These are phyloP conservation scores for Archocentrus centrarchus DNA, from an alignment of 2,113 vertebrate species.

Conservation along the genomic window DNA sequence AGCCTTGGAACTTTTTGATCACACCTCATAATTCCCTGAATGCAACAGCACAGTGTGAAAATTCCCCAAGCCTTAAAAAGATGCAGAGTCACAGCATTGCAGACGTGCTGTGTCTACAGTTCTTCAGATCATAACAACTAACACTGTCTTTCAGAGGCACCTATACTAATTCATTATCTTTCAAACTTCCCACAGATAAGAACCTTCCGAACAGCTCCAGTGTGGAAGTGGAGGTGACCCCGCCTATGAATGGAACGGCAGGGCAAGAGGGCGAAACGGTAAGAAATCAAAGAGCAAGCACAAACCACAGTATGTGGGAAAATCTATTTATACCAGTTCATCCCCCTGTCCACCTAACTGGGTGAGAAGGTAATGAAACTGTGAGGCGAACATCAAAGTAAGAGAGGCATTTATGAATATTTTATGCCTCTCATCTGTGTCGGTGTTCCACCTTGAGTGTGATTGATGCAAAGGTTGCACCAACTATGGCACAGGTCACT, in stretches of 20 bases:
- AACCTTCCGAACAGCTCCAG: constrained; percentile 91
- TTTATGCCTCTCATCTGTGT: constrained; percentile 38
- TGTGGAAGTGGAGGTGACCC: constrained; percentile 94
- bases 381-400: constrained; percentile 29
- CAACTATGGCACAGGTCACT: constrained; percentile 58
- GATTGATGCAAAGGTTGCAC: constrained; percentile 66
- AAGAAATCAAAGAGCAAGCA: constrained; percentile 75
- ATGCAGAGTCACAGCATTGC: neutral
- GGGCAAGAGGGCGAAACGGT: constrained; percentile 90
- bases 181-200: constrained; percentile 83
- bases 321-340: neutral
- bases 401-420: constrained; percentile 49
- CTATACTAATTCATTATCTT: neutral
- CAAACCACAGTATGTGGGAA: neutral
- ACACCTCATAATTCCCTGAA: neutral
- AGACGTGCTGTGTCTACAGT: accelerated
- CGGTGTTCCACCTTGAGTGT: constrained; percentile 56
- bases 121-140: accelerated
- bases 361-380: neutral
- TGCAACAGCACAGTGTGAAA: neutral
- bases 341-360: neutral
- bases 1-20: accelerated
- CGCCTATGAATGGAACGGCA: constrained; percentile 89
- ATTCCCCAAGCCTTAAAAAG: neutral
- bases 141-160: neutral